phyloP scores from a whole-genome alignment of 2,113 vertebrate genomes.

The Danio rerio region GRCz12tu NC_133187.1:30915001-30915500 shows the following conservation, averaged over 20 bases:
- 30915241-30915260: neutral
- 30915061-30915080: neutral
- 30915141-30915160: neutral
- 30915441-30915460: no score
- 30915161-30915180: neutral
- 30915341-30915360: no score
- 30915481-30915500: no score
- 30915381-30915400: no score
- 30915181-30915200: neutral
- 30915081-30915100: neutral
- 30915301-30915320: neutral
- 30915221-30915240: neutral
- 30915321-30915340: neutral
- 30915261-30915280: slow-evolving; percentile 23
- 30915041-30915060: no score
- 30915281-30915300: neutral
- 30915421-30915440: no score
- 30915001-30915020: no score
- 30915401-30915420: no score
- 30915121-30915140: neutral
- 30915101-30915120: neutral
- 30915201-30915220: neutral
- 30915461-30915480: no score
- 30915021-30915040: no score
- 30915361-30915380: no score